Base-by-base conservation (phyloP, 2,113 vertebrate genomes). In the Lontra canadensis region DNA sequence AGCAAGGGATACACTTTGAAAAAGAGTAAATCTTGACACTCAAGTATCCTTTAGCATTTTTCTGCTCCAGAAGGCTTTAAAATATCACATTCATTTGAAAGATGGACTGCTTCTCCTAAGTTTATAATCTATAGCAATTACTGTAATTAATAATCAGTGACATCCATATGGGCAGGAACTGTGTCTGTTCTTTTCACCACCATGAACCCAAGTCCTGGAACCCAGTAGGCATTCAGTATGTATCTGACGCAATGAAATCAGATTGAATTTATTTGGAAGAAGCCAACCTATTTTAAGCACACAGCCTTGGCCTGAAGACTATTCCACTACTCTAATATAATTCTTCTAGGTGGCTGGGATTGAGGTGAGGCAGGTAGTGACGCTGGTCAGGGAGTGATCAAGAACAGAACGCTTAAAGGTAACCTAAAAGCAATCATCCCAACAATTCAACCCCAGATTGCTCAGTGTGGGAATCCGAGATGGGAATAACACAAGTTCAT, bases 61-160 rank as follows among this genome's bases (percentile, higher is more conserved):
- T 89, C 73, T 94, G 82, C 61, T 89, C 79, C 88, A 49, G 39
- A 47, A 47, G 18, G 29, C 88, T 96, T 87, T 78, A 82, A 80
- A 52, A 39, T 47, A 81, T 29, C 76, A 55, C 85, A 74, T 69
- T 69, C 94, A 80, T 95, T 82, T 93, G 83, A 63, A 97, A 96
- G 79, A 95, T 36, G n/a, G n/a, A 89, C 25, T 6, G 55, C 6
- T 83, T 79, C 34, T 87, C 67, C 89, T 61, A 82, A 61, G 42
- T 96, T 95, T 96, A 94, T 93, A 89, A 97, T 95, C 90, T 96
- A 74, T 26, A 92, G 47, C 92, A 89, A 96, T 98, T 63, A 95
- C 39, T 69, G 59, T 69, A 63, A 93, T 98, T 95, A 96, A 93
- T 87, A 88, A 85, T 71, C 49, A 55, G 71, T 81, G 92, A 61